Evolutionary conservation across 1,140 invertebrate genomes (phyloP).

Genomic region (Choristoneura fumiferana): DNA sequence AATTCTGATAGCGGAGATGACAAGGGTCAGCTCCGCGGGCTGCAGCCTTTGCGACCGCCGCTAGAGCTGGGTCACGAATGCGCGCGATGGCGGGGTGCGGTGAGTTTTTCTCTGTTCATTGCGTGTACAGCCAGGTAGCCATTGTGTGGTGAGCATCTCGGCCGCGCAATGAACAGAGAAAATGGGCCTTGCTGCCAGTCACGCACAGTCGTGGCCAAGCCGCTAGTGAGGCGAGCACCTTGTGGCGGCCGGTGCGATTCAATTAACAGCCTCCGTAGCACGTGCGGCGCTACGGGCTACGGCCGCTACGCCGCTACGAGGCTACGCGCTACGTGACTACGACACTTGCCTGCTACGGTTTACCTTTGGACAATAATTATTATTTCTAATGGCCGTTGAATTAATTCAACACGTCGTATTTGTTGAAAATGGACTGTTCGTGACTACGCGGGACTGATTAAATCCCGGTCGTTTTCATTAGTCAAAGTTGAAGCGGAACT

Average conservation of each 20-base stretch:
- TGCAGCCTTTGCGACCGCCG: not conserved
- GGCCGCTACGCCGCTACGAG: no score
- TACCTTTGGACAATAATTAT: conserved; percentile 4
- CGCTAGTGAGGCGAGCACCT: conserved; percentile 44
- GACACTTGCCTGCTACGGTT: conserved; percentile 14
- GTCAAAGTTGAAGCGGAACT: conserved; percentile 5
- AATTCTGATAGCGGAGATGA: conserved; percentile 13
- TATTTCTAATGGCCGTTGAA: conserved; percentile 9
- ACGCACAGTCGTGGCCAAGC: no score
- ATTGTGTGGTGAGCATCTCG: no score
- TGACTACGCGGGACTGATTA: not conserved
- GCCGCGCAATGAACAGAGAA: no score
- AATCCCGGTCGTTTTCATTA: conserved; percentile 10
- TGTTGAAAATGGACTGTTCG: not conserved
- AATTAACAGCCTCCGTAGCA: conserved; percentile 57
- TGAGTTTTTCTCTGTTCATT: no score
- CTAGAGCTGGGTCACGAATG: conserved; percentile 40
- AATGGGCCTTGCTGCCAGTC: no score
- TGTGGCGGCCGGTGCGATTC: conserved; percentile 42
- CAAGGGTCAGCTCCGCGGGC: no score
- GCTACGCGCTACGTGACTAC: conserved; percentile 31
- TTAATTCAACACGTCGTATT: not conserved
- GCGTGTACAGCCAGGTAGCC: no score
- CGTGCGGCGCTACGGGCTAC: no score
- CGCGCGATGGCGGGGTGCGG: conserved; percentile 33